Evolutionary conservation across 2,888 invertebrate species (phyloP), one percentile per base, ranked within the genome.

Genomic region (Tiliacea citrago): DNA sequence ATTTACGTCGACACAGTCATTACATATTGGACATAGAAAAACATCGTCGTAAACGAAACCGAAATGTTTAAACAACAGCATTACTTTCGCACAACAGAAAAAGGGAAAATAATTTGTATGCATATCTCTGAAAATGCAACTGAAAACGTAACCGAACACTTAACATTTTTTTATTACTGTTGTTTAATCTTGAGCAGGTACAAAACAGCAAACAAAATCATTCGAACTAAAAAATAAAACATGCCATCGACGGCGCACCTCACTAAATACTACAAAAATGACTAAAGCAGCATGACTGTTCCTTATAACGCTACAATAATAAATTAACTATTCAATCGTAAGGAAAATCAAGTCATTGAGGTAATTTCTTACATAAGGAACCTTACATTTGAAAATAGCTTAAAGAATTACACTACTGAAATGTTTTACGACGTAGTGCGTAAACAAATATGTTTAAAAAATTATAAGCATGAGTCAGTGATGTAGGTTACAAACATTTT

Each of bases 201-300:
- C 92, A 91, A 92, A 90, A 91, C 90, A 94, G 89, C 90, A 90
- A 92, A 89, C 75, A 86, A 86, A 86, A 82, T 75, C 65, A 79
- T 68, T 77, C 73, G 68, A 75, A 78, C 68, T 69, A 79, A 68
- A 71, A 80, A 87, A 83, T 79, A 86, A 81, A 83, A 80, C 60
- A 82, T 85, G 79, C 58, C 78, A 76, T 72, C 74, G 80, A 73
- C 85, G 81, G 85, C 81, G 81, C 42, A 9, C 77, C 68, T 76
- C 75, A 86, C 91, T 94, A 93, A 83, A 89, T 81, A 84, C 93
- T 94, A 95, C 90, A 88, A 94, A 93, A 95, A 95, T 96, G 95
- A 96, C 96, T 96, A 95, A 91, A 93, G 90, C 92, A 90, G 91
- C 90, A 92, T 95, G 96, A 95, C 95, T 96, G 87, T 89, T 90